Percentiles rank a stretch among this genome's conserved stretches.
Conservation (phyloP, 2,113 vertebrate species). For the Machaerirhynchus nigripectus region DNA sequence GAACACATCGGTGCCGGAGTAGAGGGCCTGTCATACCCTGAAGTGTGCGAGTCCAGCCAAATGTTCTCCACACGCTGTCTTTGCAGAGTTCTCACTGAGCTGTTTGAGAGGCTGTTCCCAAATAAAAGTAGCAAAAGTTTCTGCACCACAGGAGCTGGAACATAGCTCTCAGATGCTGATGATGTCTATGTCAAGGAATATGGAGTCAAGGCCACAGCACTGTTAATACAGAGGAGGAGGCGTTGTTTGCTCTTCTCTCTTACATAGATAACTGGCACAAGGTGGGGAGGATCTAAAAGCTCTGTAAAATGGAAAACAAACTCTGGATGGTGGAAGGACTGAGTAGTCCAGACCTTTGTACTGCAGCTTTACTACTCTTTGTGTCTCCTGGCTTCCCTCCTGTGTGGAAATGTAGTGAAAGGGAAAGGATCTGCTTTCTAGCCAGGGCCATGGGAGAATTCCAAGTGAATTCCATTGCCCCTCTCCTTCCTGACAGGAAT, state of each 20-base stretch:
- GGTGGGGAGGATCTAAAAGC: neutral
- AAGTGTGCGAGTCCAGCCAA: neutral
- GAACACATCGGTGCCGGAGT: rapidly evolving
- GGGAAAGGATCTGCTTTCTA: neutral
- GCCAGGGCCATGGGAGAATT: neutral
- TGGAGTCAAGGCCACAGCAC: neutral
- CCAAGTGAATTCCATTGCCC: neutral
- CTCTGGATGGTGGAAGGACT: neutral
- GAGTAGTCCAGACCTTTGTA: neutral
- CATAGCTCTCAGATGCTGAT: neutral
- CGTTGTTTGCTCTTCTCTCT: neutral
- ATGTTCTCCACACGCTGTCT: neutral
- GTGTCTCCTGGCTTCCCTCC: neutral
- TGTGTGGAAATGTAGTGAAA: neutral
- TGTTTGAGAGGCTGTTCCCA: neutral
- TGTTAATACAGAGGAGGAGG: neutral
- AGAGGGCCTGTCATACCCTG: neutral
- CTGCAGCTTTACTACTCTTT: neutral
- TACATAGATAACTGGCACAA: neutral
- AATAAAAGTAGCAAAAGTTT: neutral
- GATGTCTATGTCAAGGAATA: neutral
- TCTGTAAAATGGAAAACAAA: neutral
- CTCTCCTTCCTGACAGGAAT: constrained; percentile 77
- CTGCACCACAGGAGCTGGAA: neutral
- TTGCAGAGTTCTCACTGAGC: neutral